These are phyloP conservation scores for Trypoxylon attenuatum DNA, from an alignment of 2,888 invertebrate genomes.

Conservation along the genomic window DNA sequence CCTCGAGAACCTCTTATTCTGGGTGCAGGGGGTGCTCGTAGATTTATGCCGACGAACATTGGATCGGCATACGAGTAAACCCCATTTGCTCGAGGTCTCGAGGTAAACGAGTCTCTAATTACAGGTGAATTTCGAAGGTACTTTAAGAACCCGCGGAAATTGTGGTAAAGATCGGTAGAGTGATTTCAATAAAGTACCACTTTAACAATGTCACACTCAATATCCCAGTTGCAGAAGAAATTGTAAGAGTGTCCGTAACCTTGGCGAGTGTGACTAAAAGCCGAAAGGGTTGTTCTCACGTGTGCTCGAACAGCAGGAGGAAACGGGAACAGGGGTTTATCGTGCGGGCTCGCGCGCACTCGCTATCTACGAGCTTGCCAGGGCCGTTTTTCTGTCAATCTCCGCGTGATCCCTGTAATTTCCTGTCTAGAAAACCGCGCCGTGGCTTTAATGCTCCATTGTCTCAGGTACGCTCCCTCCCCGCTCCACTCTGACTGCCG, in stretches of 20 bases:
- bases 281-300: constrained; percentile 57
- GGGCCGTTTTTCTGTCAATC: constrained; percentile 74
- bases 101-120: too few species aligned
- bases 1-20: too few species aligned
- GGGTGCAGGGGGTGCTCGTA: too few species aligned
- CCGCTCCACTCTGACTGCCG: constrained; percentile 49
- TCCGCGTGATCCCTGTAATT: constrained; percentile 74
- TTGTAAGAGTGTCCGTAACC: constrained; percentile 31
- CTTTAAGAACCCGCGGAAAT: background rate
- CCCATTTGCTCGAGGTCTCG: too few species aligned
- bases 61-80: too few species aligned
- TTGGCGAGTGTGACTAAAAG: constrained; percentile 19
- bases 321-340: constrained; percentile 52
- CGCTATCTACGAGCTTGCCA: constrained; percentile 61
- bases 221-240: too few species aligned
- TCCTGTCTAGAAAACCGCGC: constrained; percentile 73
- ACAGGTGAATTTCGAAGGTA: too few species aligned
- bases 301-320: constrained; percentile 39
- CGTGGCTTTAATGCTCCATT: constrained; percentile 73
- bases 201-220: background rate
- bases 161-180: background rate
- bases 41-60: too few species aligned
- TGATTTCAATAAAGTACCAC: background rate
- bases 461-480: constrained; percentile 63
- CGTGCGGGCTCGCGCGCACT: constrained; percentile 38